Percentiles rank a stretch among this genome's conserved stretches.
Evolutionary conservation across 2,888 invertebrate genomes (phyloP).

Genomic region (Tetranychus piercei): DNA sequence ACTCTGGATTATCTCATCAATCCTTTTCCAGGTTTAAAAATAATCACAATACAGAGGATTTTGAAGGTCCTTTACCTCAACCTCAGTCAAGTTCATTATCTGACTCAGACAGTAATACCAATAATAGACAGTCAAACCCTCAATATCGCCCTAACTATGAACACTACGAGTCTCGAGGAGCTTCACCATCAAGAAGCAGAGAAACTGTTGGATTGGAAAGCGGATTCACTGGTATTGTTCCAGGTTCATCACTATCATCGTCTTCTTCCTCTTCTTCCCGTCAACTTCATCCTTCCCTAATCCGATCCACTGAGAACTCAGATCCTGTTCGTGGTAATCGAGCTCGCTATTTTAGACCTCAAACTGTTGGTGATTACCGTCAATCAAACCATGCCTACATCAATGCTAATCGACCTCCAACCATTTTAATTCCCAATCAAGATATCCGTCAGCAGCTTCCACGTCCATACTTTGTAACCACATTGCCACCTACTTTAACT

Average conservation of each 20-base stretch:
- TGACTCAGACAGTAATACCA: not conserved
- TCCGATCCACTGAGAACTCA: not conserved
- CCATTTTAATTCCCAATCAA: not conserved
- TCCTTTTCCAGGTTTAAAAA: not conserved
- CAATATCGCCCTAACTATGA: conserved; percentile 4
- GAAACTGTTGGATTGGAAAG: not conserved
- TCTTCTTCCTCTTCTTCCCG: not conserved
- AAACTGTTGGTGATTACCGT: conserved; percentile 5
- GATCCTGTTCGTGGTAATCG: not conserved
- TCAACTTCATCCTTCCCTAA: not conserved
- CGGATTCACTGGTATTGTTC: not conserved
- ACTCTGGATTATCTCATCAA: not conserved
- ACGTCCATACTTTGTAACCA: not conserved
- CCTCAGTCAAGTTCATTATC: not conserved
- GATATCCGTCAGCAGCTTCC: conserved; percentile 1
- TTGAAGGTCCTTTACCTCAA: not conserved
- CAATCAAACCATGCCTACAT: not conserved
- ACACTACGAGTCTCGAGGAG: conserved; percentile 5
- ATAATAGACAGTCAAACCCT: not conserved
- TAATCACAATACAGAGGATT: not conserved
- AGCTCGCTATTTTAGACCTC: conserved; percentile 1
- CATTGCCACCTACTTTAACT: not conserved
- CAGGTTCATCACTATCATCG: not conserved
- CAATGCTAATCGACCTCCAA: not conserved
- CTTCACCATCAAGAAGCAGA: not conserved